Evolutionary conservation across 2,888 invertebrate genomes (phyloP).

Genomic region (Aricia artaxerxes): DNA sequence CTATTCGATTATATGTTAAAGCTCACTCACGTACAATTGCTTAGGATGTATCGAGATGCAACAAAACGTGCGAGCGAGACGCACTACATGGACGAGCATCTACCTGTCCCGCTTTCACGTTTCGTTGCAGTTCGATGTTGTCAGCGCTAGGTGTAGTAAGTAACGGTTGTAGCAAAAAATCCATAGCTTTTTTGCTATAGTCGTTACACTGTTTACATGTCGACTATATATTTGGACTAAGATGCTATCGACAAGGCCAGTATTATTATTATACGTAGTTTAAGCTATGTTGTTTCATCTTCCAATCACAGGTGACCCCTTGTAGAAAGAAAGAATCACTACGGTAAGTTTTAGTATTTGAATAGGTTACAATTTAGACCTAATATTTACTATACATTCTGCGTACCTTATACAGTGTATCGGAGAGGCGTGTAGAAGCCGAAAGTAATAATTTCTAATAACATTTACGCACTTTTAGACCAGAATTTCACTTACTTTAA

Average conservation of each 20-base stretch:
- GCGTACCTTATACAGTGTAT: background rate
- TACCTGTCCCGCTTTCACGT: background rate
- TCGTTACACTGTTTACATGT: background rate
- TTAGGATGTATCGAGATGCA: background rate
- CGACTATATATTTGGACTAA: background rate
- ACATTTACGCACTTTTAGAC: conserved; percentile 1
- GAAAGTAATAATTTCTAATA: background rate
- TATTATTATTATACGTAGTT: background rate
- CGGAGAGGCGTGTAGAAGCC: background rate
- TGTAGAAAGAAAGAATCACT: background rate
- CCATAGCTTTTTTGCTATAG: background rate
- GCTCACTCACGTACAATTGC: conserved; percentile 14
- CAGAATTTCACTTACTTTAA: background rate
- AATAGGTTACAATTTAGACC: conserved; percentile 1
- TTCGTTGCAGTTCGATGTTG: background rate
- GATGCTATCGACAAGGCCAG: conserved; percentile 2
- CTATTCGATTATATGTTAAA: conserved; percentile 8
- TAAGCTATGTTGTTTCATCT: background rate
- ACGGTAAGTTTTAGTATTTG: background rate
- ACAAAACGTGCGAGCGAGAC: background rate
- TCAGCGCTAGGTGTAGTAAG: background rate
- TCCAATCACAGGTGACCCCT: background rate
- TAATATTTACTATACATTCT: conserved; percentile 1
- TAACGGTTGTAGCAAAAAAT: background rate
- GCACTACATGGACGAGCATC: conserved; percentile 5